Conservation (phyloP, 2,797 vertebrate species). For the Cossypha caffra region DNA sequence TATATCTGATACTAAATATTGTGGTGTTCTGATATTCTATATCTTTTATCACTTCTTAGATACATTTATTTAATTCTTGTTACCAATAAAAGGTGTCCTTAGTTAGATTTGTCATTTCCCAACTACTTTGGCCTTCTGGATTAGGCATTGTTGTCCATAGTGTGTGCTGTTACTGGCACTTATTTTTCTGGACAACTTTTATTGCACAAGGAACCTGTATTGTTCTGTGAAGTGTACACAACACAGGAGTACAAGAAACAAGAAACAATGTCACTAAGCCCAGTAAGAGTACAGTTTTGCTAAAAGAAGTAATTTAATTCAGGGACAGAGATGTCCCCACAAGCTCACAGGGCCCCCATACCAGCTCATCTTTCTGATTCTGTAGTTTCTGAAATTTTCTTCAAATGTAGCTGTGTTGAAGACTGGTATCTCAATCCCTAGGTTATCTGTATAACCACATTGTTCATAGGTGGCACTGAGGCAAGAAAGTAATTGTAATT, state of each 20-base stretch:
- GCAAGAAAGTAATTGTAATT: neutral
- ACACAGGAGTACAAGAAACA: neutral
- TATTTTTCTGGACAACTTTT: neutral
- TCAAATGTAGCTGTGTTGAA: neutral
- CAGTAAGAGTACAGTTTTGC: neutral
- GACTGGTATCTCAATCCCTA: neutral
- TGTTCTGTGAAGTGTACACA: neutral
- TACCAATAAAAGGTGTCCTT: neutral
- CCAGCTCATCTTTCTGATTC: neutral
- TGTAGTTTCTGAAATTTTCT: neutral
- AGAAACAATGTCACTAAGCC: neutral
- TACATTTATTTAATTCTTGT: neutral
- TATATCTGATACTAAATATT: neutral
- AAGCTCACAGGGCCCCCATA: neutral
- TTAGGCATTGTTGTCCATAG: neutral
- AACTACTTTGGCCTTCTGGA: neutral
- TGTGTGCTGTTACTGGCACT: neutral
- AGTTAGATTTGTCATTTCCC: neutral
- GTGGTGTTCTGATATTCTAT: neutral
- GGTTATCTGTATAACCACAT: neutral
- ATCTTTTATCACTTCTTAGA: neutral
- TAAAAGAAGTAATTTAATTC: neutral
- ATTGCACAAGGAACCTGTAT: neutral
- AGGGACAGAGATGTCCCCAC: neutral
- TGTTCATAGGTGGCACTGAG: neutral